These are phyloP conservation scores for Chelmon rostratus DNA, from an alignment of 2,797 vertebrate genomes.

Conservation along the genomic window DNA sequence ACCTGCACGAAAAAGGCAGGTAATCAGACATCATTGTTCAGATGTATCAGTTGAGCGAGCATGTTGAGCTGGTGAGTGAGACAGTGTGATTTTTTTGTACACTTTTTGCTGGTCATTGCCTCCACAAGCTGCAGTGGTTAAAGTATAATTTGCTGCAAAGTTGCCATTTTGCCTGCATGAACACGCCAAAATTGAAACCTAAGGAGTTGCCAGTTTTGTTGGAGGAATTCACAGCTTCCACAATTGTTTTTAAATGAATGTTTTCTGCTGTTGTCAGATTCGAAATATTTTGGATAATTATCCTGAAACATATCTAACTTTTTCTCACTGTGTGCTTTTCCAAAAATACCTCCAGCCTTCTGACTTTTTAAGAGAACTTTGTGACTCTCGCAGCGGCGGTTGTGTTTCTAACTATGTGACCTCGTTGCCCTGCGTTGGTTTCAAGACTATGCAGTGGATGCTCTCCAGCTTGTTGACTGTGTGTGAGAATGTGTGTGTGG, in stretches of 20 bases:
- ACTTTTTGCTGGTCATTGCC: slow-evolving; percentile 1
- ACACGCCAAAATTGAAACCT: slow-evolving; percentile 8
- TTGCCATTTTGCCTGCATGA: slow-evolving; percentile 26
- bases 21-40: slow-evolving; percentile 13
- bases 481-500: slow-evolving; percentile 42
- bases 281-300: slow-evolving; percentile 28
- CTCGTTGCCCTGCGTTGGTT: slow-evolving; percentile 65
- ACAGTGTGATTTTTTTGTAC: not conserved
- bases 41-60: not conserved
- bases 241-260: slow-evolving; percentile 9
- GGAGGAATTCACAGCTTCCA: not conserved
- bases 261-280: slow-evolving; percentile 5
- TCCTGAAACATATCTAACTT: slow-evolving; percentile 31
- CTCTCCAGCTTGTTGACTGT: slow-evolving; percentile 64
- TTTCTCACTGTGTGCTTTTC: slow-evolving; percentile 44
- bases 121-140: slow-evolving; percentile 17
- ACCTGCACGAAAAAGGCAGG: slow-evolving; percentile 1
- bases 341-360: slow-evolving; percentile 43
- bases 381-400: slow-evolving; percentile 56
- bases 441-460: slow-evolving; percentile 67
- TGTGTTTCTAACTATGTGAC: slow-evolving; percentile 65
- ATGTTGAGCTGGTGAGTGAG: slow-evolving; percentile 3
- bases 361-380: slow-evolving; percentile 45
- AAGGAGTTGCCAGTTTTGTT: slow-evolving; percentile 19
- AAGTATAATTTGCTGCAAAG: slow-evolving; percentile 21